A percentile compares a stretch with the other conserved stretches of the same genome.
Evolutionary conservation across 1,140 invertebrate species (phyloP).

Genomic region (Hyphantria cunea): DNA sequence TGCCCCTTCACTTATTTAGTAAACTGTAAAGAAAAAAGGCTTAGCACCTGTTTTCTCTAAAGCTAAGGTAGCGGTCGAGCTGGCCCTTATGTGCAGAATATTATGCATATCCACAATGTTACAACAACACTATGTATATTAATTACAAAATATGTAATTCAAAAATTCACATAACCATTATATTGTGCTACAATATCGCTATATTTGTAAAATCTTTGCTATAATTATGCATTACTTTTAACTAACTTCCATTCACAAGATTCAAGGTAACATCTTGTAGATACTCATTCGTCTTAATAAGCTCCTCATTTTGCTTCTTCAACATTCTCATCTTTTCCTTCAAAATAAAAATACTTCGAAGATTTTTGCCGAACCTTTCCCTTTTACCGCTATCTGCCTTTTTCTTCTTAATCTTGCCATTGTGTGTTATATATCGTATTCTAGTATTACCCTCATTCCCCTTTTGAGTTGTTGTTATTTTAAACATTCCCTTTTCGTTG

Average conservation of each 20-base stretch:
- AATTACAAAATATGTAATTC: too few species aligned
- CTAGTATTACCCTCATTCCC: conserved; percentile 31
- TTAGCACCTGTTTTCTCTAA: too few species aligned
- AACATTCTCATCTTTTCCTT: conserved; percentile 22
- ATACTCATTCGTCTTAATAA: conserved; percentile 27
- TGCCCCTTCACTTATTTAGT: too few species aligned
- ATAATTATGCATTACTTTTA: too few species aligned
- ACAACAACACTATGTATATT: too few species aligned
- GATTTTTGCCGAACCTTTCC: conserved; percentile 6
- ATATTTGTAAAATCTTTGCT: too few species aligned
- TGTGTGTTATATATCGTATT: conserved; percentile 31
- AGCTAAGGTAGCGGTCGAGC: too few species aligned
- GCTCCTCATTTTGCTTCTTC: conserved; percentile 23
- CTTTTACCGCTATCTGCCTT: conserved; percentile 5
- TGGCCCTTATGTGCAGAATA: too few species aligned
- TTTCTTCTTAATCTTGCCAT: not conserved
- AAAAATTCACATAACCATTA: too few species aligned
- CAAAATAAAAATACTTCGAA: conserved; percentile 18
- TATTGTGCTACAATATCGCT: too few species aligned
- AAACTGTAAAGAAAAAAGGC: too few species aligned
- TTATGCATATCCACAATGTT: too few species aligned
- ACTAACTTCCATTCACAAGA: not conserved
- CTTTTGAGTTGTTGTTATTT: conserved; percentile 36
- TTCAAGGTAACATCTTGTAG: conserved; percentile 22
- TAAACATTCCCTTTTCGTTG: conserved; percentile 37